Evolutionary conservation across 2,113 vertebrate genomes (phyloP), one percentile per base, ranked within the genome.

Genomic region (Heloderma charlesbogerti): DNA sequence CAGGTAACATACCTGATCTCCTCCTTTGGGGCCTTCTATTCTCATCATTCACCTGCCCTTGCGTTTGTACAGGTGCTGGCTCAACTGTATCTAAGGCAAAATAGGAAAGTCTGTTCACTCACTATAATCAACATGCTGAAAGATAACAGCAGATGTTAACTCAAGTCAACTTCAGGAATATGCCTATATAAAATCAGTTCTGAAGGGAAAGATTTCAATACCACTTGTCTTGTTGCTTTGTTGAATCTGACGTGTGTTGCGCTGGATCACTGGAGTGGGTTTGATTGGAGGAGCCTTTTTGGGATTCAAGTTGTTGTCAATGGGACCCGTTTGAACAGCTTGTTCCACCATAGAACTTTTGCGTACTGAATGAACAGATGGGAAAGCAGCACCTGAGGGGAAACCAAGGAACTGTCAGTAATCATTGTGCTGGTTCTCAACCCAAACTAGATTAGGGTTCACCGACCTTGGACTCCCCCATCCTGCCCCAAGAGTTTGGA

Each of bases 291-390:
- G 95, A 45, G 97, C 97, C 93, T 98, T 98, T 75, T 97, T 98
- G 18, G 96, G 96, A 4, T 92, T 95, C 45, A 96, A 25, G 93
- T 95, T 97, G 93, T 95, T 97, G 43, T 99, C 98, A 4, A 96
- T 94, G 0, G 98, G 97, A 16, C 98, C 96, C 0, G 99, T 99
- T 97, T 99, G 99, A 37, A 99, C 98, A 54, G 98, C 99, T 94
- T 99, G 99, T 92, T 99, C 99, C 10, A 99, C 99, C 98, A 98
- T 99, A 31, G 98, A 98, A 90, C 98, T 98, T 90, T 98, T 98
- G 95, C 98, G 96, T 20, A 97, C 94, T 0, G 97, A 97, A 91
- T 96, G 96, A 18, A 98, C 94, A 13, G 98, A 97, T 13, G 98
- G 97, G 92, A 98, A 97, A 25, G 97, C 94, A 93, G 97, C 92